A percentile compares a stretch with the other conserved stretches of the same genome.
Evolutionary conservation across 1,140 invertebrate genomes (phyloP).

Genomic region (Platorchestia sp.): DNA sequence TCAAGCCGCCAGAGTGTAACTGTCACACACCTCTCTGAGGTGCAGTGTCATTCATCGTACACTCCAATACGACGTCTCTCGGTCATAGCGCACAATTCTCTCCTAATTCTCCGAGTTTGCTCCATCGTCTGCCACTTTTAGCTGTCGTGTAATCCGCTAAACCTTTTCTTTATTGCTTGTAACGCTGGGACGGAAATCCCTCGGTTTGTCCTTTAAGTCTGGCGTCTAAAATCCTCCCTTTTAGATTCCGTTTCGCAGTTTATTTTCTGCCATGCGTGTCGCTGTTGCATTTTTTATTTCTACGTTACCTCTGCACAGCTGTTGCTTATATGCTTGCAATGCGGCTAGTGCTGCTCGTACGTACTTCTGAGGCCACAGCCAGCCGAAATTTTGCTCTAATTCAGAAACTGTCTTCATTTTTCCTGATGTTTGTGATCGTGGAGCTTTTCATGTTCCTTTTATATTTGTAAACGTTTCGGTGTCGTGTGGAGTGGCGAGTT

Average conservation of each 20-base stretch:
- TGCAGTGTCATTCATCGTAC: background rate
- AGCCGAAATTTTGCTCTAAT: background rate
- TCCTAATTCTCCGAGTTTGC: background rate
- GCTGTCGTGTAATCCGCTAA: conserved; percentile 1
- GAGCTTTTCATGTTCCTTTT: background rate
- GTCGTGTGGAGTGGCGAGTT: background rate
- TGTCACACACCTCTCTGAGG: too few species aligned
- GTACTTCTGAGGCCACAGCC: background rate
- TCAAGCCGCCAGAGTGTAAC: too few species aligned
- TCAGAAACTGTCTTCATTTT: background rate
- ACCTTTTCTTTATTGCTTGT: conserved; percentile 43
- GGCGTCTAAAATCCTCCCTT: background rate
- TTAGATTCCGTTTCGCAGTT: background rate
- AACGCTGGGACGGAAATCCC: background rate
- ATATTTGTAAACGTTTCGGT: background rate
- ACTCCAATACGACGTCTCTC: background rate
- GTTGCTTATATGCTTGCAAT: background rate
- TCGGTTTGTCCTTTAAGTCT: conserved; percentile 17
- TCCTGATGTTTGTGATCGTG: background rate
- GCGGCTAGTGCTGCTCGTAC: background rate
- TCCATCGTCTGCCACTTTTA: background rate
- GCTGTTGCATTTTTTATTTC: background rate
- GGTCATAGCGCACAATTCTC: background rate
- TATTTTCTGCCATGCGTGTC: background rate
- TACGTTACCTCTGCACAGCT: background rate